phyloP scores from a whole-genome alignment of 2,888 invertebrate genomes.

The Apodemia duryi region DNA sequence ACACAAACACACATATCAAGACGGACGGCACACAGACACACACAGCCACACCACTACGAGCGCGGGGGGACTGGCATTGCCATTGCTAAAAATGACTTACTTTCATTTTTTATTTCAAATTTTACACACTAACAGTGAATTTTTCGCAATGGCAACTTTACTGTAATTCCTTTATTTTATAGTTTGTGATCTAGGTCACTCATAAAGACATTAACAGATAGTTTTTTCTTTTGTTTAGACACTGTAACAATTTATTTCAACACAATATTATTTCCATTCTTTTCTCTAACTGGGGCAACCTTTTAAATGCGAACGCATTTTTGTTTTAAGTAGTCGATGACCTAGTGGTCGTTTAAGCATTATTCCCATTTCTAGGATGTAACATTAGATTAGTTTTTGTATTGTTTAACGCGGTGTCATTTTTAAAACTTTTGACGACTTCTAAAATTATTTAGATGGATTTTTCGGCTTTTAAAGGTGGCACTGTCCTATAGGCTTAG shows the following conservation, averaged over 20 bases:
- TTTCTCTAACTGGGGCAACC: conserved; percentile 44
- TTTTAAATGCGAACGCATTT: conserved; percentile 56
- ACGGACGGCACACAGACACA: conserved; percentile 72
- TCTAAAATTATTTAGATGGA: conserved; percentile 19
- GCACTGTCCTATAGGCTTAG: conserved; percentile 48
- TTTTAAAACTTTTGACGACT: conserved; percentile 46
- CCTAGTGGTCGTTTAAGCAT: conserved; percentile 65
- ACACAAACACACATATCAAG: conserved; percentile 78
- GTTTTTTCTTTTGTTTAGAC: conserved; percentile 62
- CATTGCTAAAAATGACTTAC: conserved; percentile 41
- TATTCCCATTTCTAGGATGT: conserved; percentile 62
- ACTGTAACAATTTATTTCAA: conserved; percentile 52
- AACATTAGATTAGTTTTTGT: conserved; percentile 45
- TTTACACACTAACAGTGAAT: conserved; percentile 29
- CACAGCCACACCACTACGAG: conserved; percentile 64
- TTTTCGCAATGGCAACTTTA: conserved; percentile 57
- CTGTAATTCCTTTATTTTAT: conserved; percentile 69
- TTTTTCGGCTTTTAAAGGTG: conserved; percentile 45
- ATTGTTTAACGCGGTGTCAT: conserved; percentile 45
- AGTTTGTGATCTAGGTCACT: conserved; percentile 72
- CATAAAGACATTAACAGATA: conserved; percentile 77
- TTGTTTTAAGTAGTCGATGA: conserved; percentile 50
- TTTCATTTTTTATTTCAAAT: conserved; percentile 26
- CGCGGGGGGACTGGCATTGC: conserved; percentile 49
- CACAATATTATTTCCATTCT: conserved; percentile 66